phyloP scores from a whole-genome alignment of 1,140 invertebrate species.

The Pantala flavescens region DNA sequence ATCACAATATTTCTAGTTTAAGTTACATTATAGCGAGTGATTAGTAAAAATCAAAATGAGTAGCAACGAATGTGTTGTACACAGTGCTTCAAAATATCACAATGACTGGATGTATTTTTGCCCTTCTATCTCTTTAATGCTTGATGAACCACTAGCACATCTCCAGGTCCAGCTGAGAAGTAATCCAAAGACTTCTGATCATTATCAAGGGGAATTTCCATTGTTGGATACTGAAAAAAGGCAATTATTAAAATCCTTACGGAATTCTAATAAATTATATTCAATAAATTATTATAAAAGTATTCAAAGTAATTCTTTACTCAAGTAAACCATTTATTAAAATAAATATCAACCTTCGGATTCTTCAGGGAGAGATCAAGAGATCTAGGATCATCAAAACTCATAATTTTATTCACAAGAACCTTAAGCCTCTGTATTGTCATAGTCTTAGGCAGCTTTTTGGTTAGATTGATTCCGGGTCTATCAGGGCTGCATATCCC shows the following conservation, averaged over 20 bases:
- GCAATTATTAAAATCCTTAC: too few relatives aligned
- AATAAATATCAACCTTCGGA: not conserved
- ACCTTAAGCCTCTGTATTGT: not conserved
- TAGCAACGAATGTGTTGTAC: too few relatives aligned
- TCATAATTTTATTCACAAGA: not conserved
- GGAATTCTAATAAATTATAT: too few relatives aligned
- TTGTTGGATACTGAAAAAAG: not conserved
- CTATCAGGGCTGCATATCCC: not conserved
- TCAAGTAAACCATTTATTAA: not conserved
- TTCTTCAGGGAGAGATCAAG: not conserved
- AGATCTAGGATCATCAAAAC: not conserved
- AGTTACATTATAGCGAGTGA: too few relatives aligned
- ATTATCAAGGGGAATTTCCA: not conserved
- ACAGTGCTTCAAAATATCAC: too few relatives aligned
- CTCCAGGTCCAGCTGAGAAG: not conserved
- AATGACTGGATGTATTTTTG: not conserved
- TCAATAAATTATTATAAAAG: too few relatives aligned
- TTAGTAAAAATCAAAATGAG: too few relatives aligned
- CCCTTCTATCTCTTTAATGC: not conserved
- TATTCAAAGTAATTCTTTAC: too few relatives aligned
- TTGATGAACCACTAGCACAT: not conserved
- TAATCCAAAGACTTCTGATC: slow-evolving; percentile 7
- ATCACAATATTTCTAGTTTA: too few relatives aligned
- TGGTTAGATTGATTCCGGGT: not conserved
- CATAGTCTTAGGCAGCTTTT: not conserved